These are phyloP conservation scores for Elmis aenea DNA, from an alignment of 2,888 invertebrate genomes.

Conservation along the genomic window DNA sequence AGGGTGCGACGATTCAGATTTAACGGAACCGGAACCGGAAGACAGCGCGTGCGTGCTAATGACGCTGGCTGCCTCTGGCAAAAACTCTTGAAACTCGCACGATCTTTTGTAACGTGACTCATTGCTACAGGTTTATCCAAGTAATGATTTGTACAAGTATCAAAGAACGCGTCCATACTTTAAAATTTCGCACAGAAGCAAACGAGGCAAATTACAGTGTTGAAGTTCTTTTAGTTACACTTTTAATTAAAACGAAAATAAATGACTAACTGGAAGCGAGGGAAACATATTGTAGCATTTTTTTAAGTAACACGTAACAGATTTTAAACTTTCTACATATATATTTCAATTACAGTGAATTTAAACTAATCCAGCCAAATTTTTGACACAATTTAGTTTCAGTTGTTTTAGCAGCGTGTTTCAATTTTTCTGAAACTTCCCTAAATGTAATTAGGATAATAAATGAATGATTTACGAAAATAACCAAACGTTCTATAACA, in stretches of 20 bases:
- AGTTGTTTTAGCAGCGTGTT: too few species aligned
- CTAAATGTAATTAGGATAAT: too few species aligned
- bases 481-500: too few species aligned
- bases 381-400: too few species aligned
- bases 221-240: conserved; percentile 1
- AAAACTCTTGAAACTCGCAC: conserved; percentile 24
- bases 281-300: too few species aligned
- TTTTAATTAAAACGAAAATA: neutral
- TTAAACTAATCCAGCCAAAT: too few species aligned
- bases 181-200: neutral
- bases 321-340: too few species aligned
- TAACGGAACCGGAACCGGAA: conserved; percentile 44
- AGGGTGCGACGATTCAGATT: conserved; percentile 34
- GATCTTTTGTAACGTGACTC: conserved; percentile 24
- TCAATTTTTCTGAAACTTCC: too few species aligned
- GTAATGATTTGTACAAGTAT: conserved; percentile 16
- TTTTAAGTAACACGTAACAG: too few species aligned
- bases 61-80: conserved; percentile 32
- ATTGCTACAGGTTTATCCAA: conserved; percentile 21
- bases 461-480: too few species aligned
- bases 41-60: conserved; percentile 47
- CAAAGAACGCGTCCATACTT: neutral
- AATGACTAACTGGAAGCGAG: too few species aligned
- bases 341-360: too few species aligned
- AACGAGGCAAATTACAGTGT: conserved; percentile 1